phyloP scores from a whole-genome alignment of 2,113 vertebrate species.

The Passer montanus region DNA sequence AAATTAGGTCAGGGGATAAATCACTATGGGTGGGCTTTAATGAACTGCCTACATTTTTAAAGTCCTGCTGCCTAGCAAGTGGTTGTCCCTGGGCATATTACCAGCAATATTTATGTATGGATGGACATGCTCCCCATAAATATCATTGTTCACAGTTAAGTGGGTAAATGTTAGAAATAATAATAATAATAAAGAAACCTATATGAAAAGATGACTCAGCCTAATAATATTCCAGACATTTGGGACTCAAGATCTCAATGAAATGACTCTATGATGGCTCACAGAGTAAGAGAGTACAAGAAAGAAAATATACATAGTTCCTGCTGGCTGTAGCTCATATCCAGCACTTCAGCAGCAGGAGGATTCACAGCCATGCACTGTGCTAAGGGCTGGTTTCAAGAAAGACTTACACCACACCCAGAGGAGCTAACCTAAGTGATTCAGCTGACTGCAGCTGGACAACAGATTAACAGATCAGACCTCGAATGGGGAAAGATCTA shows the following conservation, averaged over 20 bases:
- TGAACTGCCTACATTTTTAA: not conserved
- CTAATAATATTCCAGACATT: not conserved
- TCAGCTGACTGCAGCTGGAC: not conserved
- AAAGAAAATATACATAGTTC: not conserved
- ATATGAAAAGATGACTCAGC: not conserved
- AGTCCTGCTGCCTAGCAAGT: not conserved
- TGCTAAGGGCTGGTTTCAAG: not conserved
- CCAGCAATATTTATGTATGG: not conserved
- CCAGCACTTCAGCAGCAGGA: not conserved
- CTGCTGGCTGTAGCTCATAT: not conserved
- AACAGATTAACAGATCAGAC: not conserved
- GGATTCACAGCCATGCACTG: not conserved
- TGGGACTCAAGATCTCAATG: not conserved
- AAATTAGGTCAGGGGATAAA: not conserved
- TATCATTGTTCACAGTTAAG: not conserved
- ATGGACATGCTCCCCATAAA: not conserved
- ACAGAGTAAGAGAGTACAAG: not conserved
- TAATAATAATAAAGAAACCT: not conserved
- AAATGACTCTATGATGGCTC: not conserved
- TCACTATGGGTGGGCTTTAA: not conserved
- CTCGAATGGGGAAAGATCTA: not conserved
- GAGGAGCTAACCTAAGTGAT: not conserved
- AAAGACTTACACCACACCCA: not conserved
- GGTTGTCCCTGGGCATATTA: not conserved
- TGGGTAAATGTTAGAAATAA: not conserved